phyloP scores from a whole-genome alignment of 37 sponge, comb jelly and placozoan genomes.

The Hormiphora californensis region DNA sequence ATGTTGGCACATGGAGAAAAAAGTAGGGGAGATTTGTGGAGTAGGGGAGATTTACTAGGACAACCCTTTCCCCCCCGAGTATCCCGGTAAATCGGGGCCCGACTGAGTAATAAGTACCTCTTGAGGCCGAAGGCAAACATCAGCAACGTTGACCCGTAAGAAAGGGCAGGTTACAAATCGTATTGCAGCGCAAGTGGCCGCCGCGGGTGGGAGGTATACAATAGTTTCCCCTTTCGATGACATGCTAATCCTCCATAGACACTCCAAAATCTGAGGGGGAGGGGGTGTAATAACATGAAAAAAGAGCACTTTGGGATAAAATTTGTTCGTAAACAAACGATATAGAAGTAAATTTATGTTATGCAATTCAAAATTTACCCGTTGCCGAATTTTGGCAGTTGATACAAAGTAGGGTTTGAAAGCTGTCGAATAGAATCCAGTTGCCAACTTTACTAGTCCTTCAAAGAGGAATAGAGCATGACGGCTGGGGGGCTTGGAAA shows the following conservation, averaged over 20 bases:
- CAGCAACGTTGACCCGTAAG: neutral
- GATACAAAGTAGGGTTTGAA: conserved; percentile 10
- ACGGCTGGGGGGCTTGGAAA: conserved; percentile 19
- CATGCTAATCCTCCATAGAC: conserved; percentile 29
- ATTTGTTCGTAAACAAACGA: no score
- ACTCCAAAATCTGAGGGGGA: conserved; percentile 37
- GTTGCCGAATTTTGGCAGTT: neutral
- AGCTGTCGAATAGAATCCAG: conserved; percentile 43
- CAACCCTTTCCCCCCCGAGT: no score
- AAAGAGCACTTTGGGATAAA: no score
- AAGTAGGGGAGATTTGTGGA: no score
- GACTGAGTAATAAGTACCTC: conserved; percentile 5
- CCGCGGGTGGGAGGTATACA: conserved; percentile 12
- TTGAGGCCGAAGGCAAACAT: conserved; percentile 5
- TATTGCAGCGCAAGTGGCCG: neutral
- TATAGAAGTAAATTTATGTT: no score
- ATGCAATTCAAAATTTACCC: neutral
- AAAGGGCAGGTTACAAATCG: conserved; percentile 30
- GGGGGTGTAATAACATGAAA: neutral
- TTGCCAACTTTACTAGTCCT: conserved; percentile 13
- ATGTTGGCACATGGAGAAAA: neutral
- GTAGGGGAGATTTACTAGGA: no score
- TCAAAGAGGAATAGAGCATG: conserved; percentile 37
- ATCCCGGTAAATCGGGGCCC: no score
- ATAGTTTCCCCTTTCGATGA: conserved; percentile 17